Evolutionary conservation across 2,113 vertebrate species (phyloP).

Genomic region (Anolis carolinensis): DNA sequence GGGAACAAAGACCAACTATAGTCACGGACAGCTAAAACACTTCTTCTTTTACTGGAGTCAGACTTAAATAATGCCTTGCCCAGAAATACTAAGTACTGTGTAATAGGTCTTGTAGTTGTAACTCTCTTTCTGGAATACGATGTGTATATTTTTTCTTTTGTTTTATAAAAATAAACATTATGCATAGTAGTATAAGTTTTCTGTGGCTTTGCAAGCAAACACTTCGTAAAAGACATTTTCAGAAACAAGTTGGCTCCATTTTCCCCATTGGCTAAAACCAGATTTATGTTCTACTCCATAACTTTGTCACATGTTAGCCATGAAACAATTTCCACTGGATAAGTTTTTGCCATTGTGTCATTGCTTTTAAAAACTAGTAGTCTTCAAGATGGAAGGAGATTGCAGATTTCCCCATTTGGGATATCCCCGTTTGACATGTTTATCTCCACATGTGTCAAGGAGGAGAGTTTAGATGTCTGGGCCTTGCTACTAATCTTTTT

Average conservation of each 20-base stretch:
- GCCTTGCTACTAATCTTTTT: background rate
- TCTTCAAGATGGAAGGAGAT: background rate
- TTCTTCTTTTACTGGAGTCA: constrained; percentile 6
- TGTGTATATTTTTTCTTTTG: background rate
- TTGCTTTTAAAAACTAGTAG: background rate
- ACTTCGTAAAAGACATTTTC: background rate
- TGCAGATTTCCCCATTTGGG: background rate
- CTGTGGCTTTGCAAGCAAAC: background rate
- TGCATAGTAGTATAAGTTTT: background rate
- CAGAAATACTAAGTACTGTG: background rate
- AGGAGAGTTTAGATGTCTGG: background rate
- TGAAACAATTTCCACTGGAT: background rate
- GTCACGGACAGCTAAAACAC: background rate
- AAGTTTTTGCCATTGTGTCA: background rate
- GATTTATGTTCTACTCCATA: background rate
- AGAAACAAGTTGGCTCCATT: constrained; percentile 1
- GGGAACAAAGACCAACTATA: background rate
- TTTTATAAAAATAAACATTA: background rate
- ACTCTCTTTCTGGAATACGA: background rate
- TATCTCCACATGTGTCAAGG: background rate
- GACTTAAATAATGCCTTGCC: background rate
- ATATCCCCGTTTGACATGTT: background rate
- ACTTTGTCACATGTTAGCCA: background rate
- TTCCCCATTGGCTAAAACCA: background rate
- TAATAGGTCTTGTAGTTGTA: constrained; percentile 12